These are phyloP conservation scores for Perithous albicinctus DNA, from an alignment of 2,888 invertebrate genomes.

Conservation along the genomic window DNA sequence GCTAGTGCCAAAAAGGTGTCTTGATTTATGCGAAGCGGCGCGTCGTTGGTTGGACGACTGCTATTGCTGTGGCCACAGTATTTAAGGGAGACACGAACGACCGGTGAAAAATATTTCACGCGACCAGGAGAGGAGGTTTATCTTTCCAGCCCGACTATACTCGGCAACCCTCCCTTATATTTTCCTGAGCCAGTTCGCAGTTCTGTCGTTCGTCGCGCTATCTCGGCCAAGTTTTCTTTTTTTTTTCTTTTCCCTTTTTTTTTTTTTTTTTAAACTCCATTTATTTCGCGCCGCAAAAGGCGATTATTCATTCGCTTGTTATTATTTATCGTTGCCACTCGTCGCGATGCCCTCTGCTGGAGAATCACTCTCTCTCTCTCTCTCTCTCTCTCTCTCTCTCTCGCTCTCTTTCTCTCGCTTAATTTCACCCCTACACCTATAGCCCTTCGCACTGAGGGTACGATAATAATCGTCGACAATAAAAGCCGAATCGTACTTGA, in stretches of 20 bases:
- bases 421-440: conserved; percentile 69
- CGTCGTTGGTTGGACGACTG: conserved; percentile 58
- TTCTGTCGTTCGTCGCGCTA: conserved; percentile 55
- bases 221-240: conserved; percentile 61
- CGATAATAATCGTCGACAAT: conserved; percentile 80
- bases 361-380: conserved; percentile 1
- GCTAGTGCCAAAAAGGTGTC: conserved; percentile 51
- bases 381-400: conserved; percentile 55
- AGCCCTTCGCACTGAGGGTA: conserved; percentile 35
- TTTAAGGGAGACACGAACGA: conserved; percentile 52
- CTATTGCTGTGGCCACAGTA: conserved; percentile 39
- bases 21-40: conserved; percentile 67
- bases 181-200: conserved; percentile 33
- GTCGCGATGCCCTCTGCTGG: conserved; percentile 18
- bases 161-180: conserved; percentile 12
- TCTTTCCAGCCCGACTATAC: conserved; percentile 57
- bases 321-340: conserved; percentile 80
- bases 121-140: conserved; percentile 58
- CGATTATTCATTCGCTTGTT: conserved; percentile 79
- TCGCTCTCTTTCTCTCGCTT: conserved; percentile 59
- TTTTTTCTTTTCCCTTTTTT: conserved; percentile 62
- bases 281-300: conserved; percentile 77
- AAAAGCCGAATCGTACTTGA: conserved; percentile 82
- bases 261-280: conserved; percentile 71
- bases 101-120: conserved; percentile 66